Evolutionary conservation across 2,797 vertebrate genomes (phyloP), one percentile per base, ranked within the genome.

Genomic region (Alca torda): DNA sequence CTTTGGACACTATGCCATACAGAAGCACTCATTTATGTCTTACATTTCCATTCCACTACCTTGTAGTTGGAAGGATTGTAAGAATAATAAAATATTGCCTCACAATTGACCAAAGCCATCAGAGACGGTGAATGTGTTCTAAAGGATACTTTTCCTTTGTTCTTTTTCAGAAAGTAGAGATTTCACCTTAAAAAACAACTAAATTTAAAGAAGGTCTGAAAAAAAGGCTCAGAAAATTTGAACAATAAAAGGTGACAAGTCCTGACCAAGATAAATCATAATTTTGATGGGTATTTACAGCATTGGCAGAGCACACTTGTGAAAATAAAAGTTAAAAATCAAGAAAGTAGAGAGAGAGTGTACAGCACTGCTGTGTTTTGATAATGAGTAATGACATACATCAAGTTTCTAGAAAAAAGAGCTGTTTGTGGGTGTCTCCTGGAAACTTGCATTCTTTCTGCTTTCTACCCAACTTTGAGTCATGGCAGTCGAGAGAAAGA

Each of bases 401-500:
- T 9, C 8, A 56, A 18, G 9, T 59, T 65, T 37, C 30, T 43
- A 25, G 33, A 13, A 50, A 60, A 87, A 75, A 69, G 60, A 13
- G 0, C 2, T 20, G 3, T 7, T 59, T 82, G 20, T n/a, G 12
- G 63, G 21, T 43, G 5, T 26, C 6, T 84, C 11, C 19, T 80
- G 10, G 37, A 84, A 78, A 21, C 9, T 6, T 54, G 5, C 10
- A 4, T 73, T 67, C 19, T 43, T 77, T 61, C 30, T 37, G 6
- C 11, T 75, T 60, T 68, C 16, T 41, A 50, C 4, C 7, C 9
- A 39, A 35, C 6, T 78, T 56, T 64, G 19, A 60, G 10, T 48
- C 21, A n/a, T 16, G 15, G 12, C 4, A 45, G 2, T 11, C 60
- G 48, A 64, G 9, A 72, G 8, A 51, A 74, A 64, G 41, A 53